These are phyloP conservation scores for Macaria liturata DNA, from an alignment of 2,888 invertebrate genomes.

Conservation along the genomic window DNA sequence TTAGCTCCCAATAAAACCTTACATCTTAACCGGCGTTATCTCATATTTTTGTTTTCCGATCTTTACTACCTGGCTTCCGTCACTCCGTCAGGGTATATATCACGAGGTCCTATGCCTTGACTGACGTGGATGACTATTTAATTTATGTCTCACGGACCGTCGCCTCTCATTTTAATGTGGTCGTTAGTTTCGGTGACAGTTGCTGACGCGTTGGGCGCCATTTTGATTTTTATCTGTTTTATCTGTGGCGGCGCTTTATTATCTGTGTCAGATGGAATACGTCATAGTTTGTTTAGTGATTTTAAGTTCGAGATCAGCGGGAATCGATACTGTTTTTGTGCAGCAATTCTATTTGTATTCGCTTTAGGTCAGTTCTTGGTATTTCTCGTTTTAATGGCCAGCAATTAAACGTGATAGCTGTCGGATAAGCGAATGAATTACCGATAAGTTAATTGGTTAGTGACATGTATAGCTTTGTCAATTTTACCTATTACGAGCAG, in stretches of 20 bases:
- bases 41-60: slow-evolving; percentile 74
- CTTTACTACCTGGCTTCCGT: slow-evolving; percentile 83
- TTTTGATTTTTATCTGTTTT: slow-evolving; percentile 74
- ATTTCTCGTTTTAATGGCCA: slow-evolving; percentile 19
- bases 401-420: slow-evolving; percentile 21
- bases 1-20: slow-evolving; percentile 76
- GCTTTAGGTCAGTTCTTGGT: slow-evolving; percentile 21
- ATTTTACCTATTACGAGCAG: no score
- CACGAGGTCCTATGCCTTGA: slow-evolving; percentile 67
- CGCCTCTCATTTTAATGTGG: slow-evolving; percentile 75
- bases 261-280: slow-evolving; percentile 45
- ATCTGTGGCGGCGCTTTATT: slow-evolving; percentile 61
- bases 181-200: slow-evolving; percentile 74
- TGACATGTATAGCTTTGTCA: slow-evolving; percentile 1
- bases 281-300: slow-evolving; percentile 1
- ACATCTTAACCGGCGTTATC: slow-evolving; percentile 79
- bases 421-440: slow-evolving; percentile 13
- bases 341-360: slow-evolving; percentile 27
- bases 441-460: slow-evolving; percentile 10
- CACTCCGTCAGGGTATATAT: slow-evolving; percentile 71
- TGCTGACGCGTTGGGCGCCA: slow-evolving; percentile 76
- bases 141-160: slow-evolving; percentile 76
- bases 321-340: slow-evolving; percentile 39
- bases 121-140: slow-evolving; percentile 76
- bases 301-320: slow-evolving; percentile 40